phyloP scores from a whole-genome alignment of 2,888 invertebrate species.

The Parelbella ahira region DNA sequence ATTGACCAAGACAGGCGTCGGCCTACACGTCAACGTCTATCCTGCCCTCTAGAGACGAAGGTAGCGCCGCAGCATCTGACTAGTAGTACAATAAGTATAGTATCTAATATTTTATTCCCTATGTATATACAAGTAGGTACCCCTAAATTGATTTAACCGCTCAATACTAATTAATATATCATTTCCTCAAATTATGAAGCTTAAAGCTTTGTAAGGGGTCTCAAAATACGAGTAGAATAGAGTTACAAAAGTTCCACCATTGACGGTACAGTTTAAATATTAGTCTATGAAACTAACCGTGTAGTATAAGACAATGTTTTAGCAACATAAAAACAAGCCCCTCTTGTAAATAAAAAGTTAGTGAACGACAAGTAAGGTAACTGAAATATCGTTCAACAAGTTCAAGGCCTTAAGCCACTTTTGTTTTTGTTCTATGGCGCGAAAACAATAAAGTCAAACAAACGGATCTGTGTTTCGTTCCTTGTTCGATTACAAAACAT shows the following conservation, averaged over 20 bases:
- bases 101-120: conserved; percentile 31
- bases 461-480: no score
- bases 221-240: conserved; percentile 13
- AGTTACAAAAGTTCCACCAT: conserved; percentile 11
- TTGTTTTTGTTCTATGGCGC: no score
- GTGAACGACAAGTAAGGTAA: no score
- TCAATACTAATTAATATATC: conserved; percentile 36
- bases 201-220: conserved; percentile 25
- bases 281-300: not conserved
- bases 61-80: conserved; percentile 46
- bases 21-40: conserved; percentile 36
- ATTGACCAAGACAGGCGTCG: no score
- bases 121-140: conserved; percentile 55
- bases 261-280: not conserved
- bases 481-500: no score
- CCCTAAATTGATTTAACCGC: conserved; percentile 56
- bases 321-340: no score
- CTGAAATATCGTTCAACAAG: no score
- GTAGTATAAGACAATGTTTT: no score
- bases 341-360: no score
- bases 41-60: conserved; percentile 44
- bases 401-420: no score
- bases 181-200: conserved; percentile 19
- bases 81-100: conserved; percentile 40
- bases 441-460: no score